Evolutionary conservation across 2,113 vertebrate species (phyloP), one percentile per base, ranked within the genome.

Genomic region (Oceanodroma tethys): DNA sequence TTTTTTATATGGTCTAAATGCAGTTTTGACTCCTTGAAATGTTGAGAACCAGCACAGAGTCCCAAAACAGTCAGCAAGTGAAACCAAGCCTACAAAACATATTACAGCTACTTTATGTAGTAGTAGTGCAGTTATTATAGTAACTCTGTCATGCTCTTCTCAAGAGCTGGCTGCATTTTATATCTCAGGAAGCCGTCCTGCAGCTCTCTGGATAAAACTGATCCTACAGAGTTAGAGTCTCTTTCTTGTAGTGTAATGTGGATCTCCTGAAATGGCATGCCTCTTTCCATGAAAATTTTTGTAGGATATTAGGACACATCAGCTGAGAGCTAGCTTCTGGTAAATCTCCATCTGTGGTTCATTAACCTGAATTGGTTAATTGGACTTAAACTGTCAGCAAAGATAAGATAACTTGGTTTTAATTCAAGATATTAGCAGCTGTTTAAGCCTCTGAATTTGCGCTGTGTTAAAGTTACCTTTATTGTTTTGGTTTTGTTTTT

Each of bases 341-440:
- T 73, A 71, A 78, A 83, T 88, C 67, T 83, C 86, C 30, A 17
- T 86, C 90, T 90, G 67, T 90, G 45, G 7, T 59, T 93, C 59
- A 32, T 93, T 94, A 86, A 59, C 45, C 63, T 30, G 45, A 95
- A 90, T 81, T 92, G 75, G 71, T 81, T 96, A 90, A 92, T 81
- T 83, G 32, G 59, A 42, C 88, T 94, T 90, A 74, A 95, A 88
- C 62, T 73, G 75, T 76, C 62, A 55, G 82, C 22, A 59, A 66
- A 82, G 76, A 34, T 67, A 55, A 40, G 62, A 22, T 58, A 87
- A 76, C 78, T 90, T 88, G 16, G 15, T 83, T 90, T 91, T 83
- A 76, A 90, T 86, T 95, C 30, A 55, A 34, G 53, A 18, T 80
- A 70, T 23, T 90, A 74, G 63, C 90, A 86, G 43, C 45, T 80